phyloP scores from a whole-genome alignment of 1,140 invertebrate species.

The Telenomus remus region DNA sequence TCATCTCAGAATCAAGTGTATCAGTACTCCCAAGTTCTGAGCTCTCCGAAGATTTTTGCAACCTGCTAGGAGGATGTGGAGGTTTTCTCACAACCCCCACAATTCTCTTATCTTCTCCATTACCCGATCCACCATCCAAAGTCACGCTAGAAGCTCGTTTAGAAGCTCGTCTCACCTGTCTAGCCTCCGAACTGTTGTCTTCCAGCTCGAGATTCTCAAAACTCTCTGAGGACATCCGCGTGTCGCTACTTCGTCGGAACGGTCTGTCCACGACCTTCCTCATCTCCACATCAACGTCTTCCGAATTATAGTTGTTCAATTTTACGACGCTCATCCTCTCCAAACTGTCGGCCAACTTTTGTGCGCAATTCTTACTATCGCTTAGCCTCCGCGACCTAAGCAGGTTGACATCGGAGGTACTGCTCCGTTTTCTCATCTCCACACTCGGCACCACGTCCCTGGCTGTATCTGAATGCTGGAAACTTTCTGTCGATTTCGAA shows the following conservation, averaged over 20 bases:
- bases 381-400: conserved; percentile 49
- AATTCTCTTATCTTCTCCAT: conserved; percentile 50
- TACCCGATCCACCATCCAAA: conserved; percentile 38
- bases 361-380: conserved; percentile 56
- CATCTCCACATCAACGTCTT: conserved; percentile 23
- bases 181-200: conserved; percentile 51
- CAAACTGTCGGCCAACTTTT: conserved; percentile 65
- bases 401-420: conserved; percentile 69
- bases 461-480: conserved; percentile 60
- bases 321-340: conserved; percentile 58
- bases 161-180: conserved; percentile 34
- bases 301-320: conserved; percentile 10
- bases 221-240: conserved; percentile 66
- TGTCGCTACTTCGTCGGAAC: conserved; percentile 43
- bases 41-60: conserved; percentile 72
- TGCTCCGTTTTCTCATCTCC: conserved; percentile 66
- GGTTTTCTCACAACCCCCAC: conserved; percentile 54
- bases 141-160: conserved; percentile 66
- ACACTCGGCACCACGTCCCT: conserved; percentile 20
- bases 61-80: conserved; percentile 50
- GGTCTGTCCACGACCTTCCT: conserved; percentile 16
- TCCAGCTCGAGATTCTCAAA: conserved; percentile 69
- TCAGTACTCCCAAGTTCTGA: conserved; percentile 73
- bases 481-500: conserved; percentile 72
- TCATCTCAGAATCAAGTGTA: conserved; percentile 69